Base-by-base conservation (phyloP, 2,113 vertebrate species). In the Pelusios castaneus region DNA sequence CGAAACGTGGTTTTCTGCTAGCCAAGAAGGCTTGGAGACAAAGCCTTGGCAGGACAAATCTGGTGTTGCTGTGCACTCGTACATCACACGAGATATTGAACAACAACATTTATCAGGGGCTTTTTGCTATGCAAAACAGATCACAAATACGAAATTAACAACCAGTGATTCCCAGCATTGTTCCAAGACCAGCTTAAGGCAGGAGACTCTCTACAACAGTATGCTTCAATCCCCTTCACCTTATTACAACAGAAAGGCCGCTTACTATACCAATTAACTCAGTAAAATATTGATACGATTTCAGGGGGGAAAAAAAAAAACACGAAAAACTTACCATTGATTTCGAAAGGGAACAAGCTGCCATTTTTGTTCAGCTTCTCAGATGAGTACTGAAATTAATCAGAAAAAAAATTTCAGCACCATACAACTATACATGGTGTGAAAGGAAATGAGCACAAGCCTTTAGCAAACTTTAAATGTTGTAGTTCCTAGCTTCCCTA, bases 301-400 rank as follows among this genome's bases (percentile, higher is more conserved):
- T 92, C 80, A 47, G 83, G 60, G 34, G 34, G 60, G 16, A 3
- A 16, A 16, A 19, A 19, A 3, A 34, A 29, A 63, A 7, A 58
- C 9, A 60, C 29, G 2, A 90, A 96, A 92, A 95, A 98, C 98
- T 98, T 96, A 98, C 98, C 97, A 87, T 94, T 94, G 89, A 97
- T 97, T 97, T 98, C 98, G 45, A 97, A 98, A 95, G 98, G 97
- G 94, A 98, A 97, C 95, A 96, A 97, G 93, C 86, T 97, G 96
- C 96, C 95, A 95, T 96, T 96, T 94, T 87, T 96, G 93, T 92
- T 97, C 97, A 98, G 97, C 89, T 97, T 98, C 97, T 98, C 97
- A 47, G 98, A 96, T 90, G 98, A 97, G 94, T 93, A 97, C 98
- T 98, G 97, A 94, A 98, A 98, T 95, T 76, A 98, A 97, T 84